A percentile compares a stretch with the other conserved stretches of the same genome.
phyloP scores from a whole-genome alignment of 2,113 vertebrate genomes.

The Semnornis frantzii region DNA sequence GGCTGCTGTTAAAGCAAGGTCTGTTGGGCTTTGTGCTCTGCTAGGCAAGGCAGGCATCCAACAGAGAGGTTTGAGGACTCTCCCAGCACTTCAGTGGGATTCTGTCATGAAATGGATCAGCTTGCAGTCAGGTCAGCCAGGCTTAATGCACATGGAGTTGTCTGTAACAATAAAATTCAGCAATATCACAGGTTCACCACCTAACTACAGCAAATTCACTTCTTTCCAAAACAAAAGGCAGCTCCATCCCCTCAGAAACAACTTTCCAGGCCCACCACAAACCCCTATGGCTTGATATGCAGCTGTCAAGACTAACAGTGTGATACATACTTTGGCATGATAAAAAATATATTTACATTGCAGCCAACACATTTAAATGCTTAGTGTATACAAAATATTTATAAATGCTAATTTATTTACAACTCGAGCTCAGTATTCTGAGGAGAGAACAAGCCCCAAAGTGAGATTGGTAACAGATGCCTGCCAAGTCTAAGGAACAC shows the following conservation, averaged over 20 bases:
- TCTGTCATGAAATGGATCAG: not conserved
- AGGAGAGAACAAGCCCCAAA: slow-evolving; percentile 39
- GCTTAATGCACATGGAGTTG: not conserved
- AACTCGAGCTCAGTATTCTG: slow-evolving; percentile 49
- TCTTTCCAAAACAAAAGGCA: slow-evolving; percentile 9
- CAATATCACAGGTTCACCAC: slow-evolving; percentile 1
- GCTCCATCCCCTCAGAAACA: not conserved
- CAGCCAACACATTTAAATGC: slow-evolving; percentile 61
- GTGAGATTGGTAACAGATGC: slow-evolving; percentile 1
- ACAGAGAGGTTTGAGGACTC: not conserved
- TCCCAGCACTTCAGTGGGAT: not conserved
- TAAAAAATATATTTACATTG: slow-evolving; percentile 80
- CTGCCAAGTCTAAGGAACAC: slow-evolving; percentile 60
- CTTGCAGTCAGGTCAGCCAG: slow-evolving; percentile 2
- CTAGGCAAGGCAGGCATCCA: not conserved
- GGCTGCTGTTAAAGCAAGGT: not conserved
- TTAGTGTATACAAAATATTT: slow-evolving; percentile 80
- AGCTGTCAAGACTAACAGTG: slow-evolving; percentile 52
- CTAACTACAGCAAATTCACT: not conserved
- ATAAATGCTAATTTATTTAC: slow-evolving; percentile 80
- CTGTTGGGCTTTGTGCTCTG: not conserved
- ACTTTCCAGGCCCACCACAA: slow-evolving; percentile 28
- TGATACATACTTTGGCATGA: slow-evolving; percentile 71
- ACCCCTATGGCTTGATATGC: slow-evolving; percentile 55
- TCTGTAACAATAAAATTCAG: not conserved